Evolutionary conservation across 64 coral and sea anemone species (phyloP).

Genomic region (Pachyseris speciosa): DNA sequence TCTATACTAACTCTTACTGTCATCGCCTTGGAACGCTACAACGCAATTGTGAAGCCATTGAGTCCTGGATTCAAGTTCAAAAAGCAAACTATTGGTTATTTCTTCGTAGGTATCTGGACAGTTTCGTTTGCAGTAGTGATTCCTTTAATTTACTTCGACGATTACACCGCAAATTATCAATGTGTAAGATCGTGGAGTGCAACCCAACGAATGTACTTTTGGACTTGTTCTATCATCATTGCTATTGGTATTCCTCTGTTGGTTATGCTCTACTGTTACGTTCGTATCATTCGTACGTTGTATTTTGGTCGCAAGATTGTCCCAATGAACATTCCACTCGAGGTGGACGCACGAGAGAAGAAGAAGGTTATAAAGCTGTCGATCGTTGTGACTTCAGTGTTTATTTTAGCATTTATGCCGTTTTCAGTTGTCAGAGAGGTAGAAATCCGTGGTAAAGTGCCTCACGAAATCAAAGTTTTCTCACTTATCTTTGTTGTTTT

Average conservation of each 20-base stretch:
- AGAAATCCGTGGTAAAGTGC: not conserved
- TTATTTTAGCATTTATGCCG: not conserved
- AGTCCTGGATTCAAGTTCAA: not conserved
- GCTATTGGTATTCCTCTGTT: not conserved
- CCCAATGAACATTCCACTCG: not conserved
- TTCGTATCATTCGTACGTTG: slow-evolving; percentile 29
- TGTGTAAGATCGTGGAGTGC: slow-evolving; percentile 2
- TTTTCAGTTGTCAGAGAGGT: slow-evolving; percentile 14
- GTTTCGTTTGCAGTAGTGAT: not conserved
- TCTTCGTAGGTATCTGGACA: not conserved
- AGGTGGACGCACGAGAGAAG: not conserved
- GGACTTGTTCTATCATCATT: not conserved
- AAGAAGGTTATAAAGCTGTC: slow-evolving; percentile 28
- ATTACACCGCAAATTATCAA: not conserved
- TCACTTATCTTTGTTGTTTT: not conserved
- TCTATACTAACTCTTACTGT: not conserved
- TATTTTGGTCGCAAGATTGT: slow-evolving; percentile 30
- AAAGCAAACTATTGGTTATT: not conserved
- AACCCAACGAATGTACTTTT: not conserved
- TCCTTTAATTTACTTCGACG: slow-evolving; percentile 9
- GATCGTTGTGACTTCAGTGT: not conserved
- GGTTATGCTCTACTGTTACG: slow-evolving; percentile 34
- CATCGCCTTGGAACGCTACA: slow-evolving; percentile 26
- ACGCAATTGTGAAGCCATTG: slow-evolving; percentile 20
- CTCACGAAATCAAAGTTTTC: not conserved